Base-by-base conservation (phyloP, 2,888 invertebrate genomes). In the Barypeithes pellucidus region DNA sequence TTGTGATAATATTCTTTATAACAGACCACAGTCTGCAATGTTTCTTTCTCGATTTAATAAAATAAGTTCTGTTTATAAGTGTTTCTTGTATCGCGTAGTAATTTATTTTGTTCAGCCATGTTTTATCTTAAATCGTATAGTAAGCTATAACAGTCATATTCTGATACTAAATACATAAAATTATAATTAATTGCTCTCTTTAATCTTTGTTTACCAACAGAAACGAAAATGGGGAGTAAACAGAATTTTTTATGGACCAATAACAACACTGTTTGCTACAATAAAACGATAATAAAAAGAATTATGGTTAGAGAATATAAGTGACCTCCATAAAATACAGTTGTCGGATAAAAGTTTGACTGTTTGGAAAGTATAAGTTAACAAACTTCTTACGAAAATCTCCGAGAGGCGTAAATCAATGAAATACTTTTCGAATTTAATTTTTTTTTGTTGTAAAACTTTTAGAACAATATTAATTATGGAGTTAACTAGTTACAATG, bases 151-250 rank as follows among this genome's bases (percentile, higher is more conserved):
- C n/a, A n/a, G n/a, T n/a, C n/a, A n/a, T n/a, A n/a, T n/a, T n/a
- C n/a, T 39, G 39, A 39, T n/a, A n/a, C 12, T 3, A 39, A n/a
- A 39, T 12, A 8, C 39, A 39, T 39, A n/a, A 39, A 39, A 39
- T 39, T 39, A 8, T 39, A 39, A 39, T 39, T n/a, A 39, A 39
- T 39, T n/a, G 39, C 39, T n/a, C 9, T 29, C 29, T 29, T 39
- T n/a, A 39, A 39, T 39, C 39, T 39, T 39, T 39, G 39, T 39
- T 39, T 39, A 39, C 39, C 39, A 39, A 39, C n/a, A n/a, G 12
- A 11, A 39, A 39, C 3, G 39, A 39, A 12, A 39, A 1, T 3
- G n/a, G n/a, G 39, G n/a, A 39, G 12, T n/a, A 12, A n/a, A 39
- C n/a, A 39, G n/a, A 39, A 3, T 4, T 39, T 39, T 43, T 43